Evolutionary conservation across 2,888 invertebrate species (phyloP).

Genomic region (Nasonovia ribisnigri): DNA sequence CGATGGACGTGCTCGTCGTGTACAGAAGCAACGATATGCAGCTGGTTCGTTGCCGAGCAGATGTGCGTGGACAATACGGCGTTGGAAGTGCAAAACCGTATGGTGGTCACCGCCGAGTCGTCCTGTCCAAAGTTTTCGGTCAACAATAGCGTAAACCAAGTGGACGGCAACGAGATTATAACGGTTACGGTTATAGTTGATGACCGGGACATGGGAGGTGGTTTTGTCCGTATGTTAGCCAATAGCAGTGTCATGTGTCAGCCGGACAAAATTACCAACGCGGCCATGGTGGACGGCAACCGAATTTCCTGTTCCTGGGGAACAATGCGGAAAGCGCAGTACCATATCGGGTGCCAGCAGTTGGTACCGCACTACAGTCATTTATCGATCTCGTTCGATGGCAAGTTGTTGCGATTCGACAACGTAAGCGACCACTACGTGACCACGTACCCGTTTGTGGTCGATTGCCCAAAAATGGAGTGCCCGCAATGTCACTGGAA

Average conservation of each 20-base stretch:
- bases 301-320: not conserved
- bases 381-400: not conserved
- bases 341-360: not conserved
- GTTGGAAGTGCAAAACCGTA: not conserved
- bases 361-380: not conserved
- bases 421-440: not conserved
- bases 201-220: not conserved
- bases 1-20: not conserved
- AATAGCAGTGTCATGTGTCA: not conserved
- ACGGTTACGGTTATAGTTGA: not conserved
- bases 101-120: not conserved
- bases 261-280: no score
- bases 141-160: not conserved
- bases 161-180: not conserved
- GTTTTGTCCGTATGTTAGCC: not conserved
- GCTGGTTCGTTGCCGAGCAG: not conserved
- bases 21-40: not conserved
- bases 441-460: not conserved
- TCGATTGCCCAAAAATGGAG: not conserved
- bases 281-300: not conserved
- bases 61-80: not conserved
- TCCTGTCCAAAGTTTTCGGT: slow-evolving; percentile 18
- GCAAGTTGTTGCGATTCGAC: not conserved
- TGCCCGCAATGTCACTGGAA: not conserved
- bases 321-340: not conserved